Base-by-base conservation (phyloP, 2,797 vertebrate species). In the Ciconia nigra region DNA sequence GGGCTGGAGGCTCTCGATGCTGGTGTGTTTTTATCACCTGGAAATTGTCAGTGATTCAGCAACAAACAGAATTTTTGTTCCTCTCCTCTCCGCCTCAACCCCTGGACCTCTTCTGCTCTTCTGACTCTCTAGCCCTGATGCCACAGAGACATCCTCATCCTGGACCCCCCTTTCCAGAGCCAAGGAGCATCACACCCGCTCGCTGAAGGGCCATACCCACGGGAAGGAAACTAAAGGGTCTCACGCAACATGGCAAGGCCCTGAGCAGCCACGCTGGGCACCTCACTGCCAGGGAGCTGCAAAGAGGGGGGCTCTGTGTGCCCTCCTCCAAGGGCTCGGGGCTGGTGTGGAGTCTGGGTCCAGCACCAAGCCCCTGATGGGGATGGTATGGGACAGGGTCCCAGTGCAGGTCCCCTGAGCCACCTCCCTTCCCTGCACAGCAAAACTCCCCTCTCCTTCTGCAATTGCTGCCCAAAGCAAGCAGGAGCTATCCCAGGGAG, bases 391-490 rank as follows among this genome's bases (percentile, higher is more conserved):
- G 29, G 49, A 29, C 70, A 81, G 67, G 35, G 22, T 37, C 29
- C 11, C 1, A 0, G 15, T 9, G 29, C 39, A 19, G 20, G 3
- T 33, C 33, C 86, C 37, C 47, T 1, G 1, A 12, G 52, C 52
- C 31, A 31, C 52, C 29, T 33, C 29, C 22, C 4, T 57, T 26
- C 33, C 41, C 33, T 7, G 11, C 44, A 37, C 42, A 33, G 42
- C 58, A 58, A 55, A 62, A 15, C 39, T 70, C 39, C n/a, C 24
- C 6, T 3, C 26, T 54, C 10, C 42, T 37, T 28, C 24, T 0
- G 1, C 44, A 22, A 28, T 85, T 28, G 24, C 26, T 35, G 41
- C n/a, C 58, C 61, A 63, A 85, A 79, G 54, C 65, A 29, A 86
- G 41, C 3, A 1, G 63, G 41, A 54, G 20, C 72, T 70, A 52